Base-by-base conservation (phyloP, 2,113 vertebrate genomes). In the Pycnonotus jocosus region DNA sequence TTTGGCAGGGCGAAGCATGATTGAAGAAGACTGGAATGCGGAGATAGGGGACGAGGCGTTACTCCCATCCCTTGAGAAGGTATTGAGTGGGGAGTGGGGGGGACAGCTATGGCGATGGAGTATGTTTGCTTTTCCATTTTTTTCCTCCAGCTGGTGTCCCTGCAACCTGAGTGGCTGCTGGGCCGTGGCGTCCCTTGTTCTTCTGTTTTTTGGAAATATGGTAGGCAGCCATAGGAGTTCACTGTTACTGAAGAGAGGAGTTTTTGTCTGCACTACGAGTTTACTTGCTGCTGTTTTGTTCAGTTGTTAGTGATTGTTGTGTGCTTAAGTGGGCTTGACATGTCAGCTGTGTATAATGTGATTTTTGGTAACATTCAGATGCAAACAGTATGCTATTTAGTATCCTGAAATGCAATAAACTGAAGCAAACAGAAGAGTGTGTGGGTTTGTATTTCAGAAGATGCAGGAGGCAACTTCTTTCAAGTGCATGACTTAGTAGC, bases 21-120 rank as follows among this genome's bases (percentile, higher is more conserved):
- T 48, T 15, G 86, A 88, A 38, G 98, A 98, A 61, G 94, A 98
- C 65, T 98, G 98, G 98, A 94, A 98, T 15, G 30, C 61, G 5
- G 97, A 98, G 73, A 33, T 95, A 31, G 56, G 42, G 73, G 93
- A 64, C 3, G 58, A 86, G 69, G 54, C 31, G 6, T 45, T 92
- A 4, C 18, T 87, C 11, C 61, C 79, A 10, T 9, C 19, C 1
- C 2, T 64, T 17, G 28, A 78, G 22, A 77, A 94, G 94, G 95
- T 94, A 86, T 28, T 28, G 35, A 5, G 7, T 10, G 19, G 8
- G 21, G 10, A 17, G 18, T 11, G 7, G 20, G 13, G 18, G 54
- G 23, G 22, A 5, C 7, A 44, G 2, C 7, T 37, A 0, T 15
- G 37, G 14, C 3, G 2, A 9, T 27, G 17, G 15, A 21, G 5